A percentile compares a stretch with the other conserved stretches of the same genome.
Evolutionary conservation across 2,797 vertebrate species (phyloP).

Genomic region (Brachyrhaphis roseni): DNA sequence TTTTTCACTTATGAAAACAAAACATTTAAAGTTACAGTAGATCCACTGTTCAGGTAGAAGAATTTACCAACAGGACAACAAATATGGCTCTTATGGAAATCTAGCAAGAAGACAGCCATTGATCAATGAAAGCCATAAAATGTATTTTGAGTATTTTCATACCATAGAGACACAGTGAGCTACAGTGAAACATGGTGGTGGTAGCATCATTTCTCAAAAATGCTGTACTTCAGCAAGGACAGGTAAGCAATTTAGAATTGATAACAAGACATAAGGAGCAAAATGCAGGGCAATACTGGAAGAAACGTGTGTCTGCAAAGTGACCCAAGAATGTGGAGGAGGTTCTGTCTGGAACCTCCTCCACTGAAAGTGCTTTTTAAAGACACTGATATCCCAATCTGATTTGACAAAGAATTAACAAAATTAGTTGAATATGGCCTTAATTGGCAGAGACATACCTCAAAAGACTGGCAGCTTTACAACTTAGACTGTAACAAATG

Average conservation of each 20-base stretch:
- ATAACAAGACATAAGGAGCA: background rate
- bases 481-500: too few species aligned
- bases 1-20: background rate
- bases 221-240: background rate
- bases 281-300: background rate
- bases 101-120: background rate
- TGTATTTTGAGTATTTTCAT: background rate
- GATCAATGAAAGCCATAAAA: background rate
- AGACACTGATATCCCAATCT: background rate
- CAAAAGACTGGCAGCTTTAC: background rate
- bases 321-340: background rate
- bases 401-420: background rate
- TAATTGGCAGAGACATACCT: background rate
- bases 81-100: background rate
- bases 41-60: background rate
- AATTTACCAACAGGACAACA: background rate
- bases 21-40: background rate
- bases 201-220: background rate
- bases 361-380: background rate
- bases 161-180: background rate
- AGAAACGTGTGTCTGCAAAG: background rate
- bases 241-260: background rate
- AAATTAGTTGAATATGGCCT: background rate
- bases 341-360: background rate
- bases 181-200: background rate